phyloP scores from a whole-genome alignment of 2,888 invertebrate species.

The Julus scanicus region DNA sequence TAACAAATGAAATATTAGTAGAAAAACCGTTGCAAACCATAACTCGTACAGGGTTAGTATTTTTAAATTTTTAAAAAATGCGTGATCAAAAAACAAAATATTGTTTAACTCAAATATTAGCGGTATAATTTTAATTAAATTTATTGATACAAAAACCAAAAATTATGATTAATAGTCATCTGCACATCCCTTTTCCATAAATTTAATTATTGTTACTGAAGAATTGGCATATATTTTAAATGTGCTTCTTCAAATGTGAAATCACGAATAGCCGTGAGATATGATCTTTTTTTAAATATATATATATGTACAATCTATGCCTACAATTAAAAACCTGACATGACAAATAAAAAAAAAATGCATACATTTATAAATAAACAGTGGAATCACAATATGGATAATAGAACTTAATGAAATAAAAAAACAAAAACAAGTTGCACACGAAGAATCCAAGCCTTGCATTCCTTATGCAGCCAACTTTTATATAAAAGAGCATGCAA shows the following conservation, averaged over 20 bases:
- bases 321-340: not conserved
- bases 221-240: not conserved
- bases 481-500: constrained; percentile 30
- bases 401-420: not conserved
- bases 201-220: not conserved
- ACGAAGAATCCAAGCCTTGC: constrained; percentile 13
- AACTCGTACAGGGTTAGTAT: too few relatives aligned
- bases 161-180: not conserved
- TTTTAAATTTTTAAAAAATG: too few relatives aligned
- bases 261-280: not conserved
- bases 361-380: not conserved
- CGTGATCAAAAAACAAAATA: too few relatives aligned
- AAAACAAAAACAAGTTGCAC: constrained; percentile 6
- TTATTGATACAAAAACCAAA: not conserved
- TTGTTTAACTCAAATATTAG: too few relatives aligned
- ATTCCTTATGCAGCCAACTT: constrained; percentile 35
- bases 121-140: too few relatives aligned
- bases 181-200: not conserved
- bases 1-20: too few relatives aligned
- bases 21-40: too few relatives aligned
- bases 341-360: not conserved
- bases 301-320: not conserved
- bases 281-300: not conserved
- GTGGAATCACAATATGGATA: not conserved
- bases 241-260: not conserved